These are phyloP conservation scores for Aphis craccivora DNA, from an alignment of 1,140 invertebrate genomes.

Conservation along the genomic window DNA sequence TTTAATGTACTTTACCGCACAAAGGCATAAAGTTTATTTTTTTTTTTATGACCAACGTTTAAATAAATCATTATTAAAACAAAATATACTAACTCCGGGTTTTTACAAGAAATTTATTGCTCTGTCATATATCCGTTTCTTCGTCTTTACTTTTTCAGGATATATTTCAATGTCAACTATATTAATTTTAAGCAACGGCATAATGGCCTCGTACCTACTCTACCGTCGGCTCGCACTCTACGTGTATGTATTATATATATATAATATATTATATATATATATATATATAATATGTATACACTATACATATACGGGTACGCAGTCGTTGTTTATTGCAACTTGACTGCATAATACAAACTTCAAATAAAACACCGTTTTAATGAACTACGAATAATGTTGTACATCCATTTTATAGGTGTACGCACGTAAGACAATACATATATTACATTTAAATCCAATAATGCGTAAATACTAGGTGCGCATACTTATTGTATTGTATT, in stretches of 20 bases:
- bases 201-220: not conserved
- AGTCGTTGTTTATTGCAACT: slow-evolving; percentile 5
- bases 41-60: not conserved
- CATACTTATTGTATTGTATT: not conserved
- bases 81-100: not conserved
- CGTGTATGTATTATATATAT: not conserved
- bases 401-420: not conserved
- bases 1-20: not conserved
- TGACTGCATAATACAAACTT: not conserved
- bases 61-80: slow-evolving; percentile 39
- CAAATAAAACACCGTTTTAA: not conserved
- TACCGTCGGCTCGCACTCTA: not conserved
- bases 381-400: not conserved
- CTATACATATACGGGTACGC: not conserved
- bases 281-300: too few relatives aligned
- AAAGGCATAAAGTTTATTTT: not conserved
- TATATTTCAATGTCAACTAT: slow-evolving; percentile 8
- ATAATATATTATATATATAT: too few relatives aligned
- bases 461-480: not conserved
- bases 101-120: slow-evolving; percentile 20
- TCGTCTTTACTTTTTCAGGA: not conserved
- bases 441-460: not conserved
- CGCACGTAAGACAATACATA: not conserved
- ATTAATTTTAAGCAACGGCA: slow-evolving; percentile 20
- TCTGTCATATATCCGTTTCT: not conserved